Base-by-base conservation (phyloP, 2,888 invertebrate species). In the Scelioninae gen. 1 region DNA sequence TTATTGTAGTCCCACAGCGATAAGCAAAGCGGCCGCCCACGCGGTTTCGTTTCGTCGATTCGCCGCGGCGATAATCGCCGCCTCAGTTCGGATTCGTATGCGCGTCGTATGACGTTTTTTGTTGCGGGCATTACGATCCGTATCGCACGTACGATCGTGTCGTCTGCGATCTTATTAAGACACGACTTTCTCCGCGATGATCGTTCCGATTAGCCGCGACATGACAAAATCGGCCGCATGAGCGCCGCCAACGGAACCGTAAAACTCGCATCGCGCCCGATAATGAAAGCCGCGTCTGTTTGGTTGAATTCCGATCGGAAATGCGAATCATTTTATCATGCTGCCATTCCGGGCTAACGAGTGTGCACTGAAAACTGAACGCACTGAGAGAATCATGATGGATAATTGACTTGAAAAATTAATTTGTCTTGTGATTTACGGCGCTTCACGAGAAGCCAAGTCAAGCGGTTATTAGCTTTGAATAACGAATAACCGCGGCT, bases 221-320 rank as follows among this genome's bases (percentile, higher is more conserved):
- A 80, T 58, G 79, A 79, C 79, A 80, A 80, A 80, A 80, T 80
- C 72, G 72, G 43, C 43, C 68, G 66, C 49, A 49, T 55, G 68
- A 68, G 11, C 47, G 68, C 43, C 34, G 40, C 51, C 68, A 62
- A 63, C 31, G 43, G 75, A 63, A 69, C 53, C 63, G 47, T 75
- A 63, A 81, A 81, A 65, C 60, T 72, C 47, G 65, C 69, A 40
- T 68, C 62, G 60, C 66, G 34, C 47, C 47, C 56, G 29, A 69
- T 75, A 72, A 63, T 58, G 66, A 65, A 71, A 79, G 71, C n/a
- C 45, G 40, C 78, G 51, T 47, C 43, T 62, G 47, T 69, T 55
- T 56, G 62, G 51, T 66, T 34, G 38, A 53, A 76, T 60, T 60
- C 11, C 60, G n/a, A 68, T 66, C 66, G 11, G 45, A 63, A 56